Evolutionary conservation across 2,113 vertebrate species (phyloP), one percentile per base, ranked within the genome.

Genomic region (Hyperopisus bebe): DNA sequence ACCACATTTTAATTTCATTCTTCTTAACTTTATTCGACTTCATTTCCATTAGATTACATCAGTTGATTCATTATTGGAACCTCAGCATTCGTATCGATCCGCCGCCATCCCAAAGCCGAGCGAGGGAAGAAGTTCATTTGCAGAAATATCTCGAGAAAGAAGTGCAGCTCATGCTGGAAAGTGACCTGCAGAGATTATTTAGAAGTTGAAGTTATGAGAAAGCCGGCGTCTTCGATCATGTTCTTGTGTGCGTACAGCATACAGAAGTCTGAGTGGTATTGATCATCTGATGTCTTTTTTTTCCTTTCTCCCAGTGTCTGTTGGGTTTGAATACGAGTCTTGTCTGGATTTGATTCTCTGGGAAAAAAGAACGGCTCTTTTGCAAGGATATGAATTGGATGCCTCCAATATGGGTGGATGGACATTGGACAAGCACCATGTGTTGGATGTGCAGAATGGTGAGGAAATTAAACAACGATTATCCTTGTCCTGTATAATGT

Each of bases 271-370:
- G n/a, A 31, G 77, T 21, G 1, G 35, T 50, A 53, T 11, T 82
- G 50, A 39, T 84, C 35, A 27, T 21, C 80, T 84, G 21, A 62
- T 44, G 19, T 50, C 31, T n/a, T 42, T 21, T 51, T 27, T 82
- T 24, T 89, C 24, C 48, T 55, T 91, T 91, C 66, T 91, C 93
- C 89, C 94, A 99, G 98, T 99, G 92, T 99, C 98, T 24, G 98
- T 99, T 90, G 98, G 98, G 3, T 99, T 98, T 3, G 98, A 99
- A 91, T 99, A 99, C 44, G 98, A 99, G 94, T 98, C 98, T 1
- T 99, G 98, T 90, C 94, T 98, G 90, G 97, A 98, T 92, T 95
- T 99, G 90, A 97, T 99, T 66, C 96, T 99, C 2, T 99, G 98
- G 98, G 98, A 99, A 92, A 99, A 98, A 94, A 95, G 98, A 89